A percentile compares a stretch with the other conserved stretches of the same genome.
Evolutionary conservation across 2,113 vertebrate genomes (phyloP).

Genomic region (Tichodroma muraria): DNA sequence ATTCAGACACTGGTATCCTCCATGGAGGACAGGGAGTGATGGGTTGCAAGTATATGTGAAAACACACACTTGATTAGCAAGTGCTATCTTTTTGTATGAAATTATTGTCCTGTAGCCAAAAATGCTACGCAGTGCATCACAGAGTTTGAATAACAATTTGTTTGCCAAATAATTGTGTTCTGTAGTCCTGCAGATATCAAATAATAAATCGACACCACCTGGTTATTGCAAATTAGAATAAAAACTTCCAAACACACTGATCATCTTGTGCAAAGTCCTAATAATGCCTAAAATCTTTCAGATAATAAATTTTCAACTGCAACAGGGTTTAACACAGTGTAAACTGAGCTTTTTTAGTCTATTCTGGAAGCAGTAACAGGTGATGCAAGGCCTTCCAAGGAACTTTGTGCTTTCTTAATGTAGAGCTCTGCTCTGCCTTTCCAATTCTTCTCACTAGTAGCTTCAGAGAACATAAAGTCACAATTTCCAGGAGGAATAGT

Average conservation of each 20-base stretch:
- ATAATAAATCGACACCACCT: neutral
- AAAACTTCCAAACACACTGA: neutral
- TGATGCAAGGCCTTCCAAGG: neutral
- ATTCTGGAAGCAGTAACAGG: neutral
- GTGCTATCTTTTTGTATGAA: neutral
- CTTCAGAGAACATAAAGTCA: neutral
- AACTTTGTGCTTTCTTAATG: neutral
- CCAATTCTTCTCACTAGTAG: neutral
- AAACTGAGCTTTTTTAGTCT: neutral
- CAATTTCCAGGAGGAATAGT: neutral
- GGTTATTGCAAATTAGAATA: neutral
- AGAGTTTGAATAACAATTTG: neutral
- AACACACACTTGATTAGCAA: neutral
- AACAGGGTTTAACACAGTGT: neutral
- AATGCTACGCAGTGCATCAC: neutral
- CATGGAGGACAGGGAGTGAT: neutral
- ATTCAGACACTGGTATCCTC: rapidly evolving
- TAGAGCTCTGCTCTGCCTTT: neutral
- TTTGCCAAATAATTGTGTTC: neutral
- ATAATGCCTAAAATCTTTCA: neutral
- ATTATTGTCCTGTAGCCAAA: neutral
- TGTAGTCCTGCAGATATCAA: neutral
- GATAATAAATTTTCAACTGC: neutral
- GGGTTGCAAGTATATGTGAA: neutral
- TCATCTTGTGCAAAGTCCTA: neutral